These are phyloP conservation scores for Campylorhamphus procurvoides DNA, from an alignment of 2,113 vertebrate species.

Conservation along the genomic window DNA sequence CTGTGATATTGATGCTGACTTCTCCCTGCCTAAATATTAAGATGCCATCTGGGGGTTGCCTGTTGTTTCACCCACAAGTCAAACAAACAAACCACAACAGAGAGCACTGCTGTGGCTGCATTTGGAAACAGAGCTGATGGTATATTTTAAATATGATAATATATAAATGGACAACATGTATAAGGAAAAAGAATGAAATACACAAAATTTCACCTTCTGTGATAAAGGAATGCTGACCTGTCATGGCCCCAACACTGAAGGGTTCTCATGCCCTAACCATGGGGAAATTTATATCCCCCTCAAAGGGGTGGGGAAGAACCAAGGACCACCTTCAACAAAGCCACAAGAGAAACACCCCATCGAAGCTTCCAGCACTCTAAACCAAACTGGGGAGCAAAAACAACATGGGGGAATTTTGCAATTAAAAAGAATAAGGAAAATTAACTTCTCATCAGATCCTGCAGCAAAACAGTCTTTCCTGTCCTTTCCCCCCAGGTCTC, in stretches of 20 bases:
- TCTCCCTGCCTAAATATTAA: constrained; percentile 14
- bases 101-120: not conserved
- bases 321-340: not conserved
- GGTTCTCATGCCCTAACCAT: not conserved
- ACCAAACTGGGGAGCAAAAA: not conserved
- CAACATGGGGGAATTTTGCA: not conserved
- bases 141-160: not conserved
- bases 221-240: not conserved
- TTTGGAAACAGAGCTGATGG: not conserved
- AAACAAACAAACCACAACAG: constrained; percentile 50
- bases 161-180: not conserved
- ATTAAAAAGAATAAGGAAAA: not conserved
- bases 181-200: too few relatives aligned
- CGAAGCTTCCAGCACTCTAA: not conserved
- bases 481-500: not conserved
- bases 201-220: not conserved
- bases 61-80: constrained; percentile 51
- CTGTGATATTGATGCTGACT: not conserved
- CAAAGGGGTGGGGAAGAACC: not conserved
- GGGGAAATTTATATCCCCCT: not conserved
- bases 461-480: not conserved
- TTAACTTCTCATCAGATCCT: not conserved
- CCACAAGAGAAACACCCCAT: not conserved
- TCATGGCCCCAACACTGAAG: not conserved
- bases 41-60: constrained; percentile 26